These are phyloP conservation scores for Carapus acus DNA, from an alignment of 2,797 vertebrate species.

Conservation along the genomic window DNA sequence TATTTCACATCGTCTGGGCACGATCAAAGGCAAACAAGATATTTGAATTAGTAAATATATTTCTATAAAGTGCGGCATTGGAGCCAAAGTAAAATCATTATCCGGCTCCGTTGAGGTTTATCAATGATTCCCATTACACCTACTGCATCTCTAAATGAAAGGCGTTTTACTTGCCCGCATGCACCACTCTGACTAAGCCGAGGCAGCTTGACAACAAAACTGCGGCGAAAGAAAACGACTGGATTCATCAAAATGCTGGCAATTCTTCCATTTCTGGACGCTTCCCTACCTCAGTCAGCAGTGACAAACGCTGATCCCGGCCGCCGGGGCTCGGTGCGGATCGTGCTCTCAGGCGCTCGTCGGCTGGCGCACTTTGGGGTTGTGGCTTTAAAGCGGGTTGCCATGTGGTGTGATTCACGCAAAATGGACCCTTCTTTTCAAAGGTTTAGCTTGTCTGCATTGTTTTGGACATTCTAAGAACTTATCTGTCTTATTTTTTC, in stretches of 20 bases:
- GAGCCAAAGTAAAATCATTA: constrained; percentile 9
- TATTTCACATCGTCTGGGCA: not conserved
- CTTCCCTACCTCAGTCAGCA: constrained; percentile 48
- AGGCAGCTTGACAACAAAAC: constrained; percentile 15
- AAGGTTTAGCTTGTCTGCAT: not conserved
- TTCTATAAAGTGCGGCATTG: not conserved
- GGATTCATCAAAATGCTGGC: not conserved
- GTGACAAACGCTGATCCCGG: constrained; percentile 10
- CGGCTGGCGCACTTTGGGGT: constrained; percentile 58
- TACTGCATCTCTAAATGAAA: constrained; percentile 35
- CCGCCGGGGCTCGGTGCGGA: constrained; percentile 37
- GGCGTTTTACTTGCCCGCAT: constrained; percentile 47
- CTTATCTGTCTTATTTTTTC: too few relatives aligned
- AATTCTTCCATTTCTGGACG: not conserved
- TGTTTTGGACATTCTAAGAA: too few relatives aligned
- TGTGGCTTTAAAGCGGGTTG: constrained; percentile 66
- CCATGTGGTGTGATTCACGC: constrained; percentile 50
- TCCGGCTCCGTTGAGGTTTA: constrained; percentile 18
- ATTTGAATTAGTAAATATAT: not conserved
- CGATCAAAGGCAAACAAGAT: not conserved
- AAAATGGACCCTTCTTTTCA: constrained; percentile 30
- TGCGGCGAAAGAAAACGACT: not conserved
- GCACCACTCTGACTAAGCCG: constrained; percentile 40
- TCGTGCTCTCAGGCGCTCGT: constrained; percentile 57
- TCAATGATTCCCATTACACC: constrained; percentile 25